Evolutionary conservation across 1,140 invertebrate genomes (phyloP).

Genomic region (Cotesia vestalis): DNA sequence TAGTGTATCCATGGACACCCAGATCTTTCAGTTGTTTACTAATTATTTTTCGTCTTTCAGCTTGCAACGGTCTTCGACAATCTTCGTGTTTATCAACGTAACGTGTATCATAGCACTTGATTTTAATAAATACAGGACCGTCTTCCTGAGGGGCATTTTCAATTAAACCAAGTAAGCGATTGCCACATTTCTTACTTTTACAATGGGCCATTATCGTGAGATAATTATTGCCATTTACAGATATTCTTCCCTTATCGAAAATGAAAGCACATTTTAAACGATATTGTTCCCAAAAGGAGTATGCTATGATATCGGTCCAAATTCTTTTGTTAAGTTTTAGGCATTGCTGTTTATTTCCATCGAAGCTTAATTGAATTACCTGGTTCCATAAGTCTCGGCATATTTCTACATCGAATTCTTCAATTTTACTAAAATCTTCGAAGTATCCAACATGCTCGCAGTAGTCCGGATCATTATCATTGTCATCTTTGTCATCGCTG

Average conservation of each 20-base stretch:
- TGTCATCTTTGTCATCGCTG: neutral
- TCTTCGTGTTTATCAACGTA: neutral
- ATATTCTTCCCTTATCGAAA: neutral
- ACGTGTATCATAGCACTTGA: neutral
- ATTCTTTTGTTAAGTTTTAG: neutral
- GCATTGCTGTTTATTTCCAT: neutral
- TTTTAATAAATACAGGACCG: neutral
- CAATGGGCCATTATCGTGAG: neutral
- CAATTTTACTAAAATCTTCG: neutral
- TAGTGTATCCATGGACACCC: conserved; percentile 5
- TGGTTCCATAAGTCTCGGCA: neutral
- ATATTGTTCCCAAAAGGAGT: conserved; percentile 7
- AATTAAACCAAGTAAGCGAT: neutral
- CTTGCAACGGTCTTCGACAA: neutral
- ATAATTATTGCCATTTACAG: conserved; percentile 4
- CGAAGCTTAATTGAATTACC: neutral
- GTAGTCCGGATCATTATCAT: conserved; percentile 5
- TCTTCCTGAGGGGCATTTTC: neutral
- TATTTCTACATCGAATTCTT: too few species aligned
- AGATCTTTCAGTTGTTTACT: neutral
- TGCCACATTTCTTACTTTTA: neutral
- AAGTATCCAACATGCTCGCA: neutral
- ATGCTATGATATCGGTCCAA: conserved; percentile 2
- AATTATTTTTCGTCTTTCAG: neutral
- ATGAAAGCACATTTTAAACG: conserved; percentile 8